phyloP scores from a whole-genome alignment of 64 coral and sea anemone genomes.

The Catalaphyllia jardinei region DNA sequence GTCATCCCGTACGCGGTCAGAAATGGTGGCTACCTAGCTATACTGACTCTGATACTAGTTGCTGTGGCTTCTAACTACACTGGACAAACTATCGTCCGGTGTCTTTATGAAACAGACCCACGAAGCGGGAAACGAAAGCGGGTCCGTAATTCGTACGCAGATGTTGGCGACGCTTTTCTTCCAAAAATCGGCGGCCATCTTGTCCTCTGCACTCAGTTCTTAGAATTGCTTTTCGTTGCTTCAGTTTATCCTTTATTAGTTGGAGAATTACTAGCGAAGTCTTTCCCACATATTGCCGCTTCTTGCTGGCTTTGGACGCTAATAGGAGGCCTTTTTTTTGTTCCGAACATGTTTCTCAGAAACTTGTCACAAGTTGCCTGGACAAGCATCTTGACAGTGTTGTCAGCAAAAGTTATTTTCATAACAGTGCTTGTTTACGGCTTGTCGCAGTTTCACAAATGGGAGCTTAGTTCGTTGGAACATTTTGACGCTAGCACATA shows the following conservation, averaged over 20 bases:
- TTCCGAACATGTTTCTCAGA: conserved; percentile 88
- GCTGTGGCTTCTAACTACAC: conserved; percentile 87
- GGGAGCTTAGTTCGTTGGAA: conserved; percentile 75
- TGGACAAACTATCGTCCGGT: conserved; percentile 73
- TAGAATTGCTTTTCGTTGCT: conserved; percentile 73
- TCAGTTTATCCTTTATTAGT: conserved; percentile 84
- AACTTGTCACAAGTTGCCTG: conserved; percentile 97
- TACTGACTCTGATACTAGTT: conserved; percentile 67
- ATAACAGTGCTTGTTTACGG: conserved; percentile 79
- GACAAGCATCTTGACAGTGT: conserved; percentile 93
- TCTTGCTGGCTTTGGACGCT: conserved; percentile 80
- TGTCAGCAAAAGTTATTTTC: conserved; percentile 92
- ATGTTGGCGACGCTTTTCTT: conserved; percentile 78
- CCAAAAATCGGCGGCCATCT: conserved; percentile 63
- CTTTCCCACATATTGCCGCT: conserved; percentile 45
- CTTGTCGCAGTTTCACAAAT: conserved; percentile 64
- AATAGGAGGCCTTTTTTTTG: conserved; percentile 67
- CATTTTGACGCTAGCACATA: conserved; percentile 79
- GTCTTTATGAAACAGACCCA: conserved; percentile 68
- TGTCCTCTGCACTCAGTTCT: conserved; percentile 72
- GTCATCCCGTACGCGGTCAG: conserved; percentile 83
- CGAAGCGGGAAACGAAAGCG: conserved; percentile 58
- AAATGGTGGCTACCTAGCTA: conserved; percentile 75
- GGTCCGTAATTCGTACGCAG: conserved; percentile 77
- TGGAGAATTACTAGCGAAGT: conserved; percentile 72